These are phyloP conservation scores for Leptopilina syphax DNA, from an alignment of 2,888 invertebrate genomes.

Conservation along the genomic window DNA sequence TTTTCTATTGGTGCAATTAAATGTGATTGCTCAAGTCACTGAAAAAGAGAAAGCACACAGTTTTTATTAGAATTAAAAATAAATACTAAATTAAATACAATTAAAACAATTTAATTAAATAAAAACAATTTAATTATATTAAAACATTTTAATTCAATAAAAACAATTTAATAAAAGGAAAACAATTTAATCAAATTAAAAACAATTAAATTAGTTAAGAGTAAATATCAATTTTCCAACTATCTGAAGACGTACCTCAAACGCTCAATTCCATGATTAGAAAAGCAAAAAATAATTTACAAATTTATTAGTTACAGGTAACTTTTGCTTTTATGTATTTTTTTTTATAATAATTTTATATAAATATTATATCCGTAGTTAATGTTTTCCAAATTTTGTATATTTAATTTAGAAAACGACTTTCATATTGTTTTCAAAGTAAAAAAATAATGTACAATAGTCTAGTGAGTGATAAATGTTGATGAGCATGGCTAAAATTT, in stretches of 20 bases:
- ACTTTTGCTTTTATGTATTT: slow-evolving; percentile 2
- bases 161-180: not conserved
- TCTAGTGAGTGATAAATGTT: not conserved
- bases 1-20: slow-evolving; percentile 20
- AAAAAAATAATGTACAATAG: slow-evolving; percentile 10
- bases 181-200: too few relatives aligned
- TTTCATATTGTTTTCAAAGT: slow-evolving; percentile 7
- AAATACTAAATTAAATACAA: not conserved
- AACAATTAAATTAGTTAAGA: too few relatives aligned
- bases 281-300: slow-evolving; percentile 64
- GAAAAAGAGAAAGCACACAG: slow-evolving; percentile 44
- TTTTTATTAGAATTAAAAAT: not conserved
- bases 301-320: slow-evolving; percentile 59
- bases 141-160: not conserved
- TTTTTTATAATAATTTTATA: too few relatives aligned
- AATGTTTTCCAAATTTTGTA: slow-evolving; percentile 42
- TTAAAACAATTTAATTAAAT: not conserved
- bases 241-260: slow-evolving; percentile 54
- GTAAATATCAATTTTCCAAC: not conserved
- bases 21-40: slow-evolving; percentile 46
- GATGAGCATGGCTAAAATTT: slow-evolving; percentile 1
- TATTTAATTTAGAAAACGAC: not conserved
- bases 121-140: too few relatives aligned
- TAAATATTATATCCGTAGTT: too few relatives aligned
- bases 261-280: slow-evolving; percentile 59